These are phyloP conservation scores for Alauda arvensis DNA, from an alignment of 2,797 vertebrate genomes.

Conservation along the genomic window DNA sequence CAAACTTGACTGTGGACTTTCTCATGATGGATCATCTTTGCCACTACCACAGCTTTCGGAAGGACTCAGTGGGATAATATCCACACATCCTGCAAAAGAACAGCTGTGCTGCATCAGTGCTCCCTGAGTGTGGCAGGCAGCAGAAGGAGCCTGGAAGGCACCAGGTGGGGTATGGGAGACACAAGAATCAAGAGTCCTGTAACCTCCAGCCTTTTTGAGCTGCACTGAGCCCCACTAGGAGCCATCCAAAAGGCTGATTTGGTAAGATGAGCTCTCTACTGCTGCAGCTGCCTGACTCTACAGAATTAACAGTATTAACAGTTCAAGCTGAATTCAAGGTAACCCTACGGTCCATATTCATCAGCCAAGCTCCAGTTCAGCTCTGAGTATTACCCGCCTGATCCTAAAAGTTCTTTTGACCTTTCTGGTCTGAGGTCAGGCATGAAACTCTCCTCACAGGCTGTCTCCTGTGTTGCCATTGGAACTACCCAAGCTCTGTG, in stretches of 20 bases:
- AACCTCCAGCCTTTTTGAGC: background rate
- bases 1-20: background rate
- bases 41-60: background rate
- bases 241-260: background rate
- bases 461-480: background rate
- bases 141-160: background rate
- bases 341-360: background rate
- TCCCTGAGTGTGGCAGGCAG: background rate
- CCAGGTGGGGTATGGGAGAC: background rate
- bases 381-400: background rate
- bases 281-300: background rate
- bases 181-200: background rate
- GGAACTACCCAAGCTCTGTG: background rate
- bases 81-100: background rate
- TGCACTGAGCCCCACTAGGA: background rate
- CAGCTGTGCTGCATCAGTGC: background rate
- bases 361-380: background rate
- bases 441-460: background rate
- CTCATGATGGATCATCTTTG: background rate
- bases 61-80: background rate
- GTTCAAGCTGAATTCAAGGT: background rate
- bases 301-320: background rate
- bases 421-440: background rate
- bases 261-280: background rate
- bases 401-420: background rate